A percentile compares a stretch with the other conserved stretches of the same genome.
phyloP scores from a whole-genome alignment of 1,140 invertebrate species.

The Drosophila lini region DNA sequence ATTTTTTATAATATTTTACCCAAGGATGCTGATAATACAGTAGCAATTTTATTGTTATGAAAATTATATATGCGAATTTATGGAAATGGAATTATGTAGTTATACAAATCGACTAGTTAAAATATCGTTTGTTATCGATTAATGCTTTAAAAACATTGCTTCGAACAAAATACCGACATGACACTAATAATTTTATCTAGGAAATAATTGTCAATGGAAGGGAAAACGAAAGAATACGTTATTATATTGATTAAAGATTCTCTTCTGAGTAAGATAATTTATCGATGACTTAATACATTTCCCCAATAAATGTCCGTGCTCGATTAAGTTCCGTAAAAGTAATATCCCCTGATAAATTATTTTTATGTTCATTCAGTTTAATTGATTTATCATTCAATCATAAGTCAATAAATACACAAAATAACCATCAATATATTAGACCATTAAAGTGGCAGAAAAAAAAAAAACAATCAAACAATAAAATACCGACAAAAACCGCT shows the following conservation, averaged over 20 bases:
- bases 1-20: no score
- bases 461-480: neutral
- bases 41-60: no score
- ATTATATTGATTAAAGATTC: no score
- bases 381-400: constrained; percentile 32
- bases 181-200: no score
- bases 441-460: constrained; percentile 6
- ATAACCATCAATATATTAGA: constrained; percentile 10
- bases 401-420: constrained; percentile 32
- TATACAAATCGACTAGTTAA: no score
- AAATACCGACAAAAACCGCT: constrained; percentile 19
- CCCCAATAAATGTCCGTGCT: neutral
- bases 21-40: neutral
- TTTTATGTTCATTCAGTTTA: neutral
- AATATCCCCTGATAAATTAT: neutral
- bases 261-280: neutral
- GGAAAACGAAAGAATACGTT: no score
- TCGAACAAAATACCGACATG: no score
- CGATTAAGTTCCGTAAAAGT: constrained; percentile 25
- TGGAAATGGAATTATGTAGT: no score
- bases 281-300: constrained; percentile 7
- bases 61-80: no score
- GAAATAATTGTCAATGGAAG: no score
- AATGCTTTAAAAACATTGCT: no score
- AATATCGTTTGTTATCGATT: no score